These are phyloP conservation scores for Brachionus calyciflorus DNA, from an alignment of 1,140 invertebrate genomes.

Conservation along the genomic window DNA sequence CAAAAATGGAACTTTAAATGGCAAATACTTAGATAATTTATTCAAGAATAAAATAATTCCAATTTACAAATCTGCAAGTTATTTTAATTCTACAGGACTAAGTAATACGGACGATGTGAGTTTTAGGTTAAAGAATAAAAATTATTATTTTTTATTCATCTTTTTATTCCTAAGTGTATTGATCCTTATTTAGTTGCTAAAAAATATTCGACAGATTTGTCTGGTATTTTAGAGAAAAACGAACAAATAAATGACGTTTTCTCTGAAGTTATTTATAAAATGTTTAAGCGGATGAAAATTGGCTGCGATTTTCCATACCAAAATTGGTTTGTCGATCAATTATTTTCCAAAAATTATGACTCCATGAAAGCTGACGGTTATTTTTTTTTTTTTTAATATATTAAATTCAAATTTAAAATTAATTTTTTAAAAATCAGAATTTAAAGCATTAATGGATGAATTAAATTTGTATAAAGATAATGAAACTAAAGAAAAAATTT, in stretches of 20 bases:
- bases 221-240: neutral
- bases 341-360: conserved; percentile 20
- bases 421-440: neutral
- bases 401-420: neutral
- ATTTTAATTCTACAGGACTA: neutral
- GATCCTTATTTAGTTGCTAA: neutral
- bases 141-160: neutral
- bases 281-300: conserved; percentile 33
- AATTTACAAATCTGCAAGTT: neutral
- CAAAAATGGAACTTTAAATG: neutral
- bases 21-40: neutral
- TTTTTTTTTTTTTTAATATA: neutral
- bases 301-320: conserved; percentile 38
- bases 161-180: conserved; percentile 4
- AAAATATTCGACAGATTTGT: neutral
- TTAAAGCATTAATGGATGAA: conserved; percentile 7
- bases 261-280: conserved; percentile 18
- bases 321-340: conserved; percentile 41
- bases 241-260: conserved; percentile 11
- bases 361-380: conserved; percentile 11
- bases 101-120: neutral
- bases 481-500: neutral
- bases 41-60: neutral
- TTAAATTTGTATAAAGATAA: neutral
- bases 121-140: neutral